These are phyloP conservation scores for Electrona antarctica DNA, from an alignment of 2,113 vertebrate species.

Conservation along the genomic window DNA sequence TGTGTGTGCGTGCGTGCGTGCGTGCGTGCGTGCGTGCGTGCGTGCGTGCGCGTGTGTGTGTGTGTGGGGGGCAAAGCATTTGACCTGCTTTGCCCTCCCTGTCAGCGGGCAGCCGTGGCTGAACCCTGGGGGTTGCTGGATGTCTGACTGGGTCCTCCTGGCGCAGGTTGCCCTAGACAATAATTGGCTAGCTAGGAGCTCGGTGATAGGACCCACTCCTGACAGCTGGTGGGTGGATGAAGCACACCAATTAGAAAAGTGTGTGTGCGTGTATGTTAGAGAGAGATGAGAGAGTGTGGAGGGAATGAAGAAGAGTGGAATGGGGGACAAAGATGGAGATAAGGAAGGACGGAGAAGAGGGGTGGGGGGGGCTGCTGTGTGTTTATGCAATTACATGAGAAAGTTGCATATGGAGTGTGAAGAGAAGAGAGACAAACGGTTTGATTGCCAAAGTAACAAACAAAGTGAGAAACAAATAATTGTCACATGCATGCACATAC, in stretches of 20 bases:
- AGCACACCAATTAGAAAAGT: constrained; percentile 63
- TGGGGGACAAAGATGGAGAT: constrained; percentile 21
- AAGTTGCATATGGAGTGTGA: constrained; percentile 21
- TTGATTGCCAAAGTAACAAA: constrained; percentile 7
- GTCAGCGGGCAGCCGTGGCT: constrained; percentile 37
- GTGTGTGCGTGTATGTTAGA: background rate
- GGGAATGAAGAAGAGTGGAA: background rate
- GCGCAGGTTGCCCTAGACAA: constrained; percentile 47
- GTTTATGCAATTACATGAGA: constrained; percentile 36
- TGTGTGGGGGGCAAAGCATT: constrained; percentile 15
- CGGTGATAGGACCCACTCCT: constrained; percentile 40
- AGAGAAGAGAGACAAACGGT: constrained; percentile 7
- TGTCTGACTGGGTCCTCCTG: constrained; percentile 51
- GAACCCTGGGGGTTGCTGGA: constrained; percentile 48
- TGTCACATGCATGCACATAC: background rate
- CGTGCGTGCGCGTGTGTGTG: no score
- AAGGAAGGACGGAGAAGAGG: background rate
- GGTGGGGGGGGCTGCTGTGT: background rate
- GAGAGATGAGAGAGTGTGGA: background rate
- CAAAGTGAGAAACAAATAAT: background rate
- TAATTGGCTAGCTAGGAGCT: constrained; percentile 67
- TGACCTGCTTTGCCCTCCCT: constrained; percentile 58
- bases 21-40: no score
- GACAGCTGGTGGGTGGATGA: constrained; percentile 68
- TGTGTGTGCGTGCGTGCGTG: no score